Percentiles rank a stretch among this genome's conserved stretches.
Evolutionary conservation across 2,113 vertebrate species (phyloP).

Genomic region (Labeo rohita): DNA sequence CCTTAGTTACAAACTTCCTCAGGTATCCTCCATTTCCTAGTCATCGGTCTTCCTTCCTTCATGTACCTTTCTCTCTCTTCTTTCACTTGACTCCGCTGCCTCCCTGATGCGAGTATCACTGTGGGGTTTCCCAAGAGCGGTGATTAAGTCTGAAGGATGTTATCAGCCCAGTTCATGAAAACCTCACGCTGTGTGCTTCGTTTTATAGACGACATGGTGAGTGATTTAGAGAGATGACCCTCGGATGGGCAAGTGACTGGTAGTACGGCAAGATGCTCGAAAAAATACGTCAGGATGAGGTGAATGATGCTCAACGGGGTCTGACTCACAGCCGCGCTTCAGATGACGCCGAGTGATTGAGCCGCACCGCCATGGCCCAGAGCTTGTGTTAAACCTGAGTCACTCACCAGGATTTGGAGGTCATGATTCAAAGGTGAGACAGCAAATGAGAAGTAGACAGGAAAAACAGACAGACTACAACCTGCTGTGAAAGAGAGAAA

Average conservation of each 20-base stretch:
- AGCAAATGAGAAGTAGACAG: constrained; percentile 5
- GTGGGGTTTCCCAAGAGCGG: constrained; percentile 28
- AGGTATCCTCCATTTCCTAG: neutral
- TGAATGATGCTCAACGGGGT: constrained; percentile 7
- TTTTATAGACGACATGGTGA: neutral
- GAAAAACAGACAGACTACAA: constrained; percentile 13
- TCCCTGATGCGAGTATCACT: constrained; percentile 11
- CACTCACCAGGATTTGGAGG: constrained; percentile 17
- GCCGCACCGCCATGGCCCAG: neutral
- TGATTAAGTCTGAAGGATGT: constrained; percentile 38
- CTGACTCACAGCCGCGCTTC: constrained; percentile 13
- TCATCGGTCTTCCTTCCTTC: neutral
- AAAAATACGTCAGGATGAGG: neutral
- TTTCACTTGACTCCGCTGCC: neutral
- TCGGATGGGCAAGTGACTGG: neutral
- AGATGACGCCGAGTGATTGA: neutral
- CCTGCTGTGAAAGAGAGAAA: constrained; percentile 26
- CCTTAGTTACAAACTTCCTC: neutral
- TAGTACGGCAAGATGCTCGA: neutral
- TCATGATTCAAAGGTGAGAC: constrained; percentile 30
- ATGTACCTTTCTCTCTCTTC: neutral
- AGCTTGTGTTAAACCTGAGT: constrained; percentile 4
- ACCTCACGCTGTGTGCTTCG: neutral
- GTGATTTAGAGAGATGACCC: constrained; percentile 21
- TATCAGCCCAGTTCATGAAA: constrained; percentile 30